Conservation (phyloP, 2,888 invertebrate species). For the Plagiodera versicolora region DNA sequence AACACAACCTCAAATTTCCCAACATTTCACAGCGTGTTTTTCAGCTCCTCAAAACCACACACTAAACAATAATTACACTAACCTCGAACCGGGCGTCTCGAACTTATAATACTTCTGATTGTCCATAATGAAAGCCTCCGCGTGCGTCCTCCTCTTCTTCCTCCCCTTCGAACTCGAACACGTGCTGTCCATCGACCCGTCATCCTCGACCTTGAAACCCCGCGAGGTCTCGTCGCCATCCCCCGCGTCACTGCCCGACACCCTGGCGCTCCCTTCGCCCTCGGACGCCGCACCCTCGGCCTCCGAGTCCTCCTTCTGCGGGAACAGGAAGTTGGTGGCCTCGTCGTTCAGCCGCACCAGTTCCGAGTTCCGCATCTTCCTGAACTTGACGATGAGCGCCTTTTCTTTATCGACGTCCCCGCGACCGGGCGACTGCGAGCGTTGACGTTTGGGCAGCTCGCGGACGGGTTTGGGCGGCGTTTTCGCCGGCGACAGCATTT, state of each 20-base stretch:
- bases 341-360: constrained; percentile 77
- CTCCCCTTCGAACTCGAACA: constrained; percentile 42
- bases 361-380: constrained; percentile 73
- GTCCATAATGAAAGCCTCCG: constrained; percentile 61
- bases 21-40: no score
- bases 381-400: constrained; percentile 66
- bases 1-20: no score
- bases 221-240: constrained; percentile 18
- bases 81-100: constrained; percentile 57
- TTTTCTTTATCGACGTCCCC: constrained; percentile 43
- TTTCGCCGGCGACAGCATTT: constrained; percentile 68
- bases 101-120: constrained; percentile 63
- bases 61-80: constrained; percentile 27
- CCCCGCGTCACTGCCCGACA: constrained; percentile 28
- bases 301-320: constrained; percentile 62
- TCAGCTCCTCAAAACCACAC: no score
- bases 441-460: background rate
- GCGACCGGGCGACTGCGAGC: no score
- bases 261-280: constrained; percentile 54
- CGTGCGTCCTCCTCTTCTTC: constrained; percentile 58
- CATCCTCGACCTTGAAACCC: constrained; percentile 41
- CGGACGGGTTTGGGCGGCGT: constrained; percentile 56
- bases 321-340: constrained; percentile 86
- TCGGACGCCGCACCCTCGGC: constrained; percentile 58
- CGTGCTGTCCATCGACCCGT: constrained; percentile 47